Evolutionary conservation across 35 echinoderm and acorn worm species (phyloP), one percentile per base, ranked within the genome.

Genomic region (Patiria miniata): DNA sequence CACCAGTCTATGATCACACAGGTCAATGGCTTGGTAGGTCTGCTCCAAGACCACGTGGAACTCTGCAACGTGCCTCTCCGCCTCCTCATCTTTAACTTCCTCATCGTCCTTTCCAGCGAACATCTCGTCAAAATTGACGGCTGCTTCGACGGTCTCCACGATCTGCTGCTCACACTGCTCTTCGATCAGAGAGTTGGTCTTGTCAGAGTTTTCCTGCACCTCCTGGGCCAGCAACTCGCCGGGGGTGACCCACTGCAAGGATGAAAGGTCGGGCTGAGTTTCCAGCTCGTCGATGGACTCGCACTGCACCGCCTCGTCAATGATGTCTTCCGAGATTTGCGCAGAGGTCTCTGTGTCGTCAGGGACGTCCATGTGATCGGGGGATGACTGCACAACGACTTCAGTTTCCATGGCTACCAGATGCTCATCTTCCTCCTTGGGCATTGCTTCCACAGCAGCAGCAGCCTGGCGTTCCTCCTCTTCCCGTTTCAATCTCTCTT

Each of bases 11-110:
- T 97, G 88, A 40, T 94, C 91, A 79, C 88, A 93, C 8, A 97
- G 86, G 32, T 97, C 89, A 26, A 97, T 92, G 22, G 95, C 95
- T 37, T 84, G 52, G 30, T 79, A 68, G 0, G 95, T 97, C 91
- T 97, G 91, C 77, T 97, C 87, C 69, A 97, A 80, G 56, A 93
- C 82, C 39, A 34, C 68, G 29, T 93, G 81, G 73, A 94, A 94
- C 60, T 97, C 89, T 5, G 80, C 68, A 17, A 97, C 77, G 38
- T 82, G 86, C 22, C 87, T 82, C 68, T 85, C 61, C 18, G 53
- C 39, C 22, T 87, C 78, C 44, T 42, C 39, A 12, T 47, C 42
- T 47, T 47, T 47, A 12, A 4, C 85, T 7, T 78, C 38, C 68
- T 87, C 83, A 3, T 61, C 39, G 21, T 85, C 78, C 50, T 89